phyloP scores from a whole-genome alignment of 2,797 vertebrate genomes.

The Enteromius thamalakanensis region DNA sequence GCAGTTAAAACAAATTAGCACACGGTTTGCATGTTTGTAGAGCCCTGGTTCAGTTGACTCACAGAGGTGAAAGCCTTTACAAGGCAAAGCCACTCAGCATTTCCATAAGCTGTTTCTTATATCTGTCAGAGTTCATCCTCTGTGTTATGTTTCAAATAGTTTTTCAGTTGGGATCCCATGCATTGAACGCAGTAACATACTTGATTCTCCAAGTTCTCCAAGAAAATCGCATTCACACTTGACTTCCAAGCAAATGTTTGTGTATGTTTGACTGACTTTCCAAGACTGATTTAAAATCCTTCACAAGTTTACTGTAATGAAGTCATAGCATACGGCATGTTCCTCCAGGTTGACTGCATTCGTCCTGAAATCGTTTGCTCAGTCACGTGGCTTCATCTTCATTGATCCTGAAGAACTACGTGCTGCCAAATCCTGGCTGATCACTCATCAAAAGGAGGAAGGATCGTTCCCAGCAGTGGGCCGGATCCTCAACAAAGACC shows the following conservation, averaged over 20 bases:
- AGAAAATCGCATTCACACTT: conserved; percentile 52
- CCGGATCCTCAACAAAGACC: conserved; percentile 92
- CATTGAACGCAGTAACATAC: conserved; percentile 62
- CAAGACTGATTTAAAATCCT: not conserved
- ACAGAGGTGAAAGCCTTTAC: conserved; percentile 35
- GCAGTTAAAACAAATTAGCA: conserved; percentile 56
- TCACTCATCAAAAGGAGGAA: conserved; percentile 86
- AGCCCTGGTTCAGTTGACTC: conserved; percentile 42
- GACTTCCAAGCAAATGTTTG: not conserved
- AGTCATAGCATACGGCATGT: not conserved
- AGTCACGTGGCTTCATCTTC: conserved; percentile 92
- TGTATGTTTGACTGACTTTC: not conserved
- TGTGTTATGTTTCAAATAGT: not conserved
- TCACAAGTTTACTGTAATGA: not conserved
- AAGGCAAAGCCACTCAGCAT: conserved; percentile 29
- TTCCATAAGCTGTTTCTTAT: conserved; percentile 45
- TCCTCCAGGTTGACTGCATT: conserved; percentile 89
- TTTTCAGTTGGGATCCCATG: conserved; percentile 2
- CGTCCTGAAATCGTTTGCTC: conserved; percentile 93
- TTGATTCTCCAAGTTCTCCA: conserved; percentile 49
- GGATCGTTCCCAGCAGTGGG: conserved; percentile 93
- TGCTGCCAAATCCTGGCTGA: conserved; percentile 90
- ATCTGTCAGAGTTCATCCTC: conserved; percentile 35
- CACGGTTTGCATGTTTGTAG: conserved; percentile 39
- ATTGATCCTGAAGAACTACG: conserved; percentile 88